Conservation (phyloP, 2,113 vertebrate genomes). For the Diphyllodes magnificus region DNA sequence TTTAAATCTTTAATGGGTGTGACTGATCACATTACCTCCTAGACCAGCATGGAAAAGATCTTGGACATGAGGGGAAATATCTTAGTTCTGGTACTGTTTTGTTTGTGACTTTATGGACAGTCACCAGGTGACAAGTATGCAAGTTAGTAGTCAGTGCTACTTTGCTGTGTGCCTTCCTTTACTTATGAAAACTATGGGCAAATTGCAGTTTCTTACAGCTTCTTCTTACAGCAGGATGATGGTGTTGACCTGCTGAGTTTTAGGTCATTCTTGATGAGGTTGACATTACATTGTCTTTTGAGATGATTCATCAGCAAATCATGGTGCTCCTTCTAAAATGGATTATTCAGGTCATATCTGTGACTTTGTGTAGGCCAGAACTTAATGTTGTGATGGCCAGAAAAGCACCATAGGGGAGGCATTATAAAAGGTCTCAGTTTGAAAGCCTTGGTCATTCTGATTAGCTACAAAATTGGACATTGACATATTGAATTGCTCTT, state of each 20-base stretch:
- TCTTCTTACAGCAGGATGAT: not conserved
- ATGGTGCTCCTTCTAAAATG: not conserved
- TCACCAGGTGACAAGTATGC: not conserved
- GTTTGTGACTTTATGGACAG: not conserved
- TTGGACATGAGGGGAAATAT: not conserved
- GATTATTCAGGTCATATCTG: not conserved
- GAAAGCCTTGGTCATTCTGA: not conserved
- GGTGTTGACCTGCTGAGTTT: not conserved
- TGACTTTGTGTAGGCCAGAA: not conserved
- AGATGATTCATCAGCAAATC: not conserved
- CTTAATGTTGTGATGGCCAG: not conserved
- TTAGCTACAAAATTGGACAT: not conserved
- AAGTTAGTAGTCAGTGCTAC: not conserved
- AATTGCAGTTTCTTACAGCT: not conserved
- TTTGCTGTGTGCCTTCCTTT: not conserved
- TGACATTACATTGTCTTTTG: not conserved
- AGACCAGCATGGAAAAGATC: not conserved
- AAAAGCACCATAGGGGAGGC: not conserved
- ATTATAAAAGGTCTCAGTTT: not conserved
- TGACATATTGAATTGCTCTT: not conserved
- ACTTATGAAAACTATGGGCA: not conserved
- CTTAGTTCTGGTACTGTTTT: not conserved
- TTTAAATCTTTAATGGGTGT: conserved; percentile 1
- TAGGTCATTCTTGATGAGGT: not conserved
- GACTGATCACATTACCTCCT: not conserved